Conservation (phyloP, 2,113 vertebrate genomes). For the Megaceryle torquata region DNA sequence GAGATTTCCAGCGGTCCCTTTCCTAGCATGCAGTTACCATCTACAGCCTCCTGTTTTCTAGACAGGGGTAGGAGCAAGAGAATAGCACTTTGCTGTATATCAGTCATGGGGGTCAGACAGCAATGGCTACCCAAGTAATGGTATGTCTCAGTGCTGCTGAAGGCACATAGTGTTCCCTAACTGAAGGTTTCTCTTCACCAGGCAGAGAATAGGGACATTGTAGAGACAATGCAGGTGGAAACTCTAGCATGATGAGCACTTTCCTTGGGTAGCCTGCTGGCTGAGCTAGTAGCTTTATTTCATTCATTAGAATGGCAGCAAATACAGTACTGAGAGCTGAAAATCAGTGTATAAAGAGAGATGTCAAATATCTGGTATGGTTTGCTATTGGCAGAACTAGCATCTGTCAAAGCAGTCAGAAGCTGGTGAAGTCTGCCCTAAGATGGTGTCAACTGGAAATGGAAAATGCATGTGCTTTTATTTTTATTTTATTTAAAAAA, state of each 20-base stretch:
- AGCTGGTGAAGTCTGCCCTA: neutral
- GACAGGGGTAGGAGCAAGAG: neutral
- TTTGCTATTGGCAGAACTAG: conserved; percentile 31
- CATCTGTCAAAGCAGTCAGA: conserved; percentile 44
- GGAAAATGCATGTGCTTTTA: neutral
- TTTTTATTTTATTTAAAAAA: too few species aligned
- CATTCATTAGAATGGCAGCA: neutral
- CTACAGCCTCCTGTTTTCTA: neutral
- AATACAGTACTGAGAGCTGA: neutral
- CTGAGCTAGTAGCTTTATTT: neutral
- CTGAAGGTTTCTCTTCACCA: neutral
- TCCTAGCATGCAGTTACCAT: accelerated
- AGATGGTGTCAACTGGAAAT: neutral
- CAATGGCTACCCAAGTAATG: accelerated
- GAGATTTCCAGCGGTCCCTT: neutral
- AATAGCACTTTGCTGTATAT: neutral
- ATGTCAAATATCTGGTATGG: neutral
- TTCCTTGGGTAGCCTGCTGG: neutral
- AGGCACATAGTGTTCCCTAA: neutral
- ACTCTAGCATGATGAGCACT: neutral
- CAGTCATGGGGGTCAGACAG: neutral
- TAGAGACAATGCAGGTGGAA: neutral
- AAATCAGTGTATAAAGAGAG: neutral
- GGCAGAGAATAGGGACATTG: neutral
- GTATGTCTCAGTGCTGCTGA: neutral